A percentile compares a stretch with the other conserved stretches of the same genome.
Conservation (phyloP, 2,113 vertebrate species). For the Eclectus roratus region DNA sequence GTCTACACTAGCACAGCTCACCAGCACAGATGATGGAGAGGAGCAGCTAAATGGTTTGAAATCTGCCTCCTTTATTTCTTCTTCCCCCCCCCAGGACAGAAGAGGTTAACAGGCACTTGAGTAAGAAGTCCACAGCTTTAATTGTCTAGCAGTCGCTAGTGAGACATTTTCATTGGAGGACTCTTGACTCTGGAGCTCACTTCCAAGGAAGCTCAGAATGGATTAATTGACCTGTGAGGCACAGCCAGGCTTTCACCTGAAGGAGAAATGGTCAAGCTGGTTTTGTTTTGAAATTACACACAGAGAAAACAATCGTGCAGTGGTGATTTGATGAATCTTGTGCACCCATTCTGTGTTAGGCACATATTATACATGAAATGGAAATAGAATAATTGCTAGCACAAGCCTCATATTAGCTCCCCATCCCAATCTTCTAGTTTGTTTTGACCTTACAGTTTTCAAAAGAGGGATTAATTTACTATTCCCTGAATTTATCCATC, state of each 20-base stretch:
- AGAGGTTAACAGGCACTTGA: slow-evolving; percentile 16
- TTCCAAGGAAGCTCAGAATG: background rate
- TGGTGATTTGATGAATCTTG: background rate
- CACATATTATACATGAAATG: accelerated
- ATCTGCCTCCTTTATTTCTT: background rate
- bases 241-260: slow-evolving; percentile 9
- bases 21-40: background rate
- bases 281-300: background rate
- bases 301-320: background rate
- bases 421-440: background rate
- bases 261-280: background rate
- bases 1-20: background rate
- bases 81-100: background rate
- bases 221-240: background rate
- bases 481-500: background rate
- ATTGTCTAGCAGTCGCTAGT: background rate
- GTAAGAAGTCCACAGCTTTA: background rate
- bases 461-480: background rate
- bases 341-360: accelerated
- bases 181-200: slow-evolving; percentile 13
- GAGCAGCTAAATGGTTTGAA: background rate
- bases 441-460: background rate
- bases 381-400: background rate
- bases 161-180: background rate
- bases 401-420: background rate